Evolutionary conservation across 2,888 invertebrate genomes (phyloP), one percentile per base, ranked within the genome.

Genomic region (Seira ritae): DNA sequence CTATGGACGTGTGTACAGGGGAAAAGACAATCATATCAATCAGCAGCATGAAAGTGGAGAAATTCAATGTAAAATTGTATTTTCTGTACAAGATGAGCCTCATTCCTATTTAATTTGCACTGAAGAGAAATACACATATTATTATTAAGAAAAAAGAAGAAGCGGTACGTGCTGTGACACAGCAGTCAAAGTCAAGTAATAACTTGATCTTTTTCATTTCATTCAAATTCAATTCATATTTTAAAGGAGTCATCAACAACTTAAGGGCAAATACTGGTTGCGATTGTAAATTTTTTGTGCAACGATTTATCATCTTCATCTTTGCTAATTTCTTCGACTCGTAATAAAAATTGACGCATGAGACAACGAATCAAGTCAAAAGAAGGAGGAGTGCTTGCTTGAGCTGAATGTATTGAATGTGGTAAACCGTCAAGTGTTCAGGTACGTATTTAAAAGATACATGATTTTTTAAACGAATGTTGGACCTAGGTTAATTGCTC

Each of bases 401-500:
- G 31, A 31, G 31, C 8, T 31, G 31, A 31, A 31, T 31, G 15
- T 8, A 17, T 55, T 12, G 55, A 55, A 55, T 55, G 55, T 55
- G 55, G 55, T 55, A 55, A 55, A 55, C 55, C 55, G 55, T 55
- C 55, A 55, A 55, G 6, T 55, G 3, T 31, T 31, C 31, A 31
- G 31, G 31, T 31, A 8, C 31, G 31, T 31, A 55, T 55, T 8
- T 8, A 12, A 15, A 55, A 17, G 55, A 55, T 8, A 55, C 55
- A 55, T 55, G 55, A 55, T n/a, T n/a, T 55, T 12, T 8, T 55
- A 55, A 8, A 6, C 12, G 31, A 31, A 17, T 12, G 15, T 55
- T 8, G 55, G 55, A 17, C 55, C 55, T 55, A 55, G 15, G 55
- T 55, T 55, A 55, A 55, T 55, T 55, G 55, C 55, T 55, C 55